Evolutionary conservation across 2,113 vertebrate species (phyloP).

Genomic region (Caracal caracal): DNA sequence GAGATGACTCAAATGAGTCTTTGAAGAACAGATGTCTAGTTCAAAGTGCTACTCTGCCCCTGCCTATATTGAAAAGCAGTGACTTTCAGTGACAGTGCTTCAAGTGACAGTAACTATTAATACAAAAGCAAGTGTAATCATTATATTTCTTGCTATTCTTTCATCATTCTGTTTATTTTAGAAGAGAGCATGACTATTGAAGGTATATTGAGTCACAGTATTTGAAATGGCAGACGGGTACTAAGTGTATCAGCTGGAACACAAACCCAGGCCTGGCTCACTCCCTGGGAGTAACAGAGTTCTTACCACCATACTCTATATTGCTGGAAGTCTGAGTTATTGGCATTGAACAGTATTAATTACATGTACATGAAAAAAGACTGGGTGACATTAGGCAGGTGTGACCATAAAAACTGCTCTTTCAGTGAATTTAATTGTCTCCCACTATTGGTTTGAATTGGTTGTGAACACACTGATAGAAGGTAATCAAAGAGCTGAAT

Average conservation of each 20-base stretch:
- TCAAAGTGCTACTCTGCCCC: background rate
- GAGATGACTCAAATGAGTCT: background rate
- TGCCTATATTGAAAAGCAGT: background rate
- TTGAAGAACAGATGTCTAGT: background rate
- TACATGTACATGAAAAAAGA: conserved; percentile 15
- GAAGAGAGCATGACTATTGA: background rate
- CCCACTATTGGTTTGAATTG: conserved; percentile 31
- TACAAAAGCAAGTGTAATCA: background rate
- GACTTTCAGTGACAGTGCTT: background rate
- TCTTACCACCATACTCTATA: background rate
- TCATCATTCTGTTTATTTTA: background rate
- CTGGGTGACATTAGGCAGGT: conserved; percentile 48
- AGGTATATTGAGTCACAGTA: background rate
- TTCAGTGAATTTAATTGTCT: conserved; percentile 56
- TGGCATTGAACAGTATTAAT: conserved; percentile 23
- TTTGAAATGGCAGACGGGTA: background rate
- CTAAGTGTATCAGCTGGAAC: background rate
- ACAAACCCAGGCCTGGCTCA: background rate
- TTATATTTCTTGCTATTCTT: background rate
- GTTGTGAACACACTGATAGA: conserved; percentile 8
- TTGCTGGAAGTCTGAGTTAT: conserved; percentile 35
- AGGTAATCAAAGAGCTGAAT: conserved; percentile 53
- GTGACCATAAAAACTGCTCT: conserved; percentile 59
- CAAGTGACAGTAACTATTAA: background rate
- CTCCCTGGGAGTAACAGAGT: background rate